Evolutionary conservation across 1,140 invertebrate genomes (phyloP).

Genomic region (Eriocheir sinensis): DNA sequence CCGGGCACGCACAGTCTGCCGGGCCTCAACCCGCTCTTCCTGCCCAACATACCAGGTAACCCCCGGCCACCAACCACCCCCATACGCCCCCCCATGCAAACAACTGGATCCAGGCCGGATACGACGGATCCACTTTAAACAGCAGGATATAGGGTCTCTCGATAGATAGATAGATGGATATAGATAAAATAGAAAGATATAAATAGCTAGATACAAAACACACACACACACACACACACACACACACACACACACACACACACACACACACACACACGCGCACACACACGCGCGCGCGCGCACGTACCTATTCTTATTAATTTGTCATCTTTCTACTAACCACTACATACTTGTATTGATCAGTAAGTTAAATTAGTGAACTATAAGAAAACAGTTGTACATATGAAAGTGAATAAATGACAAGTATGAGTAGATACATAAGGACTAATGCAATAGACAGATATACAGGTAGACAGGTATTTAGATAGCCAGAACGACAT

Average conservation of each 20-base stretch:
- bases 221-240: neutral
- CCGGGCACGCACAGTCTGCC: constrained; percentile 80
- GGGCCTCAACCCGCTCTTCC: constrained; percentile 90
- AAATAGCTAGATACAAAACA: neutral
- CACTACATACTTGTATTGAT: too few relatives aligned
- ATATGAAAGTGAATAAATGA: too few relatives aligned
- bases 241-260: neutral
- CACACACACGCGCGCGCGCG: neutral
- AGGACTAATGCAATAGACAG: too few relatives aligned
- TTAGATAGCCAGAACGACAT: too few relatives aligned
- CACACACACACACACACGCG: neutral
- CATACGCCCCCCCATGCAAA: neutral
- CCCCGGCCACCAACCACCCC: constrained; percentile 80
- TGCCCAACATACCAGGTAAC: constrained; percentile 90
- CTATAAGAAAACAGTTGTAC: too few relatives aligned
- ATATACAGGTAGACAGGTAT: too few relatives aligned
- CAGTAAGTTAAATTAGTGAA: too few relatives aligned
- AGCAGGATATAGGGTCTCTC: neutral
- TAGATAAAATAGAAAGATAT: neutral
- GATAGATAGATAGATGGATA: neutral
- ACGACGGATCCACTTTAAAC: neutral
- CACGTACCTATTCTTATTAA: too few relatives aligned
- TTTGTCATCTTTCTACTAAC: too few relatives aligned
- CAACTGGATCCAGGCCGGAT: neutral
- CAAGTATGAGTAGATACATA: too few relatives aligned